Evolutionary conservation across 2,797 vertebrate species (phyloP), one percentile per base, ranked within the genome.

Genomic region (Arrhamphus sclerolepis): DNA sequence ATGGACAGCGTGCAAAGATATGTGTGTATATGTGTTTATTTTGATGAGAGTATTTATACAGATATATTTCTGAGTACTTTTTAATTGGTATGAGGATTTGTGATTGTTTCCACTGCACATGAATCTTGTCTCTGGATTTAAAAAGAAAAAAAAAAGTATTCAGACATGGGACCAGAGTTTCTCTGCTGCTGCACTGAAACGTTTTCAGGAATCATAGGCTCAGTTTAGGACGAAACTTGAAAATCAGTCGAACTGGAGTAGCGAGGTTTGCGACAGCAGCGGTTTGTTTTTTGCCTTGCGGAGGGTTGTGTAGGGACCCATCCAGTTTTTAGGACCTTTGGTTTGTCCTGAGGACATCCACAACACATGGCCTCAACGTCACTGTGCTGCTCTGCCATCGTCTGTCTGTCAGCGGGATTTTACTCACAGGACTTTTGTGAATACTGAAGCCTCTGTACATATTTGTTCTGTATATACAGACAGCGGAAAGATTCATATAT

Each of bases 41-140:
- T 86, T 82, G 61, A 79, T 68, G 72, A 87, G 78, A 90, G 81
- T 89, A 82, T 89, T 87, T 89, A 87, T 89, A 87, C 72, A 73
- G 77, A 87, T 81, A 81, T 89, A 85, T 88, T 84, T 89, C 80
- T 78, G 76, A 84, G 67, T 72, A 72, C 66, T 84, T 88, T 87
- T 82, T 86, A 83, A 76, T 52, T 42, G 70, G 68, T 77, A 51
- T 78, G 50, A 84, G 59, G 78, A 70, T 60, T 53, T 59, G 69
- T 56, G 77, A 56, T 72, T 62, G 73, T 79, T 70, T 80, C 70
- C 76, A 28, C 70, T 46, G 52, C 62, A 66, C 66, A 53, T 46
- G 53, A 75, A 54, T 72, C 41, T 77, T 52, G 68, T 65, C 54
- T 42, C 56, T 68, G 43, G 44, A 5, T 61, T 54, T 19, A 22